Percentiles rank a stretch among this genome's conserved stretches.
phyloP scores from a whole-genome alignment of 2,888 invertebrate genomes.

The Craniophora ligustri region DNA sequence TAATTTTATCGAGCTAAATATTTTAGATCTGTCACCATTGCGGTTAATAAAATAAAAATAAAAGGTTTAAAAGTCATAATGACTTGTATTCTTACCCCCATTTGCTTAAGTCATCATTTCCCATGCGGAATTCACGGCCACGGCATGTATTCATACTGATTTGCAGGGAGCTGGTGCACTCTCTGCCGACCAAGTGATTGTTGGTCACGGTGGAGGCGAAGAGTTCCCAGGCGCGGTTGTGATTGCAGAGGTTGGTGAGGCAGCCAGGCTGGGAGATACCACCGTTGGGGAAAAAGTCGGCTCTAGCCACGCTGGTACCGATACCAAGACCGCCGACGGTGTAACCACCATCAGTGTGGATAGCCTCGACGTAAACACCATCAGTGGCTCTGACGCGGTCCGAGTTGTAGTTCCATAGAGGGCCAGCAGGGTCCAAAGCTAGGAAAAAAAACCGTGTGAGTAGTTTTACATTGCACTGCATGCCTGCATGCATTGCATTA shows the following conservation, averaged over 20 bases:
- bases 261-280: slow-evolving; percentile 78
- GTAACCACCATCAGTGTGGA: slow-evolving; percentile 65
- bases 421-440: slow-evolving; percentile 55
- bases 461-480: too few relatives aligned
- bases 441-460: too few relatives aligned
- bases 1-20: slow-evolving; percentile 8
- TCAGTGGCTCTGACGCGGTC: slow-evolving; percentile 68
- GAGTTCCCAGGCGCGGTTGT: slow-evolving; percentile 68
- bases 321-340: slow-evolving; percentile 75
- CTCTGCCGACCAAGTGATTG: slow-evolving; percentile 64
- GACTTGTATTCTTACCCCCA: slow-evolving; percentile 66
- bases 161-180: slow-evolving; percentile 59
- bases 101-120: slow-evolving; percentile 66
- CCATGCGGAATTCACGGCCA: slow-evolving; percentile 61
- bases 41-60: too few relatives aligned
- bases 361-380: slow-evolving; percentile 70
- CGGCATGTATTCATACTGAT: slow-evolving; percentile 62
- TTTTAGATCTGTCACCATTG: too few relatives aligned
- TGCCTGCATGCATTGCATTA: too few relatives aligned
- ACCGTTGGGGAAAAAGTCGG: slow-evolving; percentile 89
- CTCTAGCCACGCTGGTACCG: slow-evolving; percentile 80
- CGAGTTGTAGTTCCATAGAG: slow-evolving; percentile 62
- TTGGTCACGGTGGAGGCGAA: slow-evolving; percentile 65
- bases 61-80: too few relatives aligned
- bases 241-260: slow-evolving; percentile 64